Percentiles rank a stretch among this genome's conserved stretches.
phyloP scores from a whole-genome alignment of 2,113 vertebrate genomes.

The Sylvilagus bachmani region DNA sequence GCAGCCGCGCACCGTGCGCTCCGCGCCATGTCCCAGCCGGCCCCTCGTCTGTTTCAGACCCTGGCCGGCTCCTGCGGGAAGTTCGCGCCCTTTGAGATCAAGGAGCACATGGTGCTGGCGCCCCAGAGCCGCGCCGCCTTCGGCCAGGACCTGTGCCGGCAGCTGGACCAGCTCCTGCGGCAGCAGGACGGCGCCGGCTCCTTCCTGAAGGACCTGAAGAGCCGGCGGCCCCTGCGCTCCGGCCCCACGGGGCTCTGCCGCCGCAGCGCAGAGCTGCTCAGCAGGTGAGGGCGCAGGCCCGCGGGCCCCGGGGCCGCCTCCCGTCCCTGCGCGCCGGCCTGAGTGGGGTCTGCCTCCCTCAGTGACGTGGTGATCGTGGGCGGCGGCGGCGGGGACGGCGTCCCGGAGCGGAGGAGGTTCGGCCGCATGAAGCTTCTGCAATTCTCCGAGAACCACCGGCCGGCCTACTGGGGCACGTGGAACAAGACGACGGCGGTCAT shows the following conservation, averaged over 20 bases:
- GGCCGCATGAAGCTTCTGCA: conserved; percentile 97
- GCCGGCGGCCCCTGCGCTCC: conserved; percentile 87
- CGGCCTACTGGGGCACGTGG: conserved; percentile 99
- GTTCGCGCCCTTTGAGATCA: conserved; percentile 99
- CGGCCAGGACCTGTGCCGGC: conserved; percentile 89
- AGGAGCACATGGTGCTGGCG: conserved; percentile 96
- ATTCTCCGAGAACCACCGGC: conserved; percentile 96
- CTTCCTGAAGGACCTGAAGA: conserved; percentile 92
- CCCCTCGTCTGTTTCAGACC: conserved; percentile 87
- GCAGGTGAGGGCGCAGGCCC: conserved; percentile 83
- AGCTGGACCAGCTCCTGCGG: conserved; percentile 91
- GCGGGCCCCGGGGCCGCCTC: too few species aligned
- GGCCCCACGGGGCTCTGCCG: conserved; percentile 88
- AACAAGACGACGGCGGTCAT: conserved; percentile 91
- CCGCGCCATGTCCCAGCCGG: accelerated
- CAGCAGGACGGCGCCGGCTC: conserved; percentile 83
- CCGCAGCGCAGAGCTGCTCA: neutral
- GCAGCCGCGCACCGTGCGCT: too few species aligned
- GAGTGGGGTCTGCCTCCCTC: neutral
- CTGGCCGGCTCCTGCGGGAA: conserved; percentile 97
- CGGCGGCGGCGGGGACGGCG: conserved; percentile 83
- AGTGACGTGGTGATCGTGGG: conserved; percentile 90
- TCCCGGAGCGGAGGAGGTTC: conserved; percentile 90
- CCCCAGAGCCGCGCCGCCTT: conserved; percentile 91
- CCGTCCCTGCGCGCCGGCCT: neutral